Conservation (phyloP, 2,888 invertebrate genomes). For the Volucella bombylans region DNA sequence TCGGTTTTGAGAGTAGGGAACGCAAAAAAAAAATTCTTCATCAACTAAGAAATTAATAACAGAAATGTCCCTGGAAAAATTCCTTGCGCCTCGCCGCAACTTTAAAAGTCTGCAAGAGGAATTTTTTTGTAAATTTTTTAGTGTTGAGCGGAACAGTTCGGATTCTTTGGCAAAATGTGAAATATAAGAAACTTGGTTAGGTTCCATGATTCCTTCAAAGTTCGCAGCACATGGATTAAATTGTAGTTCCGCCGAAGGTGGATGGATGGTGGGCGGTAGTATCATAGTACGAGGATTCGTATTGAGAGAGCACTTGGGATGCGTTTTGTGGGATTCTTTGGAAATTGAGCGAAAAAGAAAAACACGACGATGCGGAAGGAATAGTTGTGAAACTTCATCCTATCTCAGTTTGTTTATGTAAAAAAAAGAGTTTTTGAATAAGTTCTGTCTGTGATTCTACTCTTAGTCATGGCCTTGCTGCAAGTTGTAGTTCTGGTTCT, state of each 20-base stretch:
- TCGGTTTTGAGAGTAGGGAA: not conserved
- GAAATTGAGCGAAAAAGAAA: slow-evolving; percentile 22
- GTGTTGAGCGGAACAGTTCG: slow-evolving; percentile 47
- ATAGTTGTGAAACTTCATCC: slow-evolving; percentile 55
- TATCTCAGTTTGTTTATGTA: slow-evolving; percentile 62
- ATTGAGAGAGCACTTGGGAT: no score
- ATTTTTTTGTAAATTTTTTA: slow-evolving; percentile 52
- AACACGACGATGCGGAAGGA: not conserved
- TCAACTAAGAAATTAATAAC: slow-evolving; percentile 65
- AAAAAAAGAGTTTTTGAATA: slow-evolving; percentile 35
- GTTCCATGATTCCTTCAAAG: slow-evolving; percentile 53
- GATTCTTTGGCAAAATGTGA: slow-evolving; percentile 45
- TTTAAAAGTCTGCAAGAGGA: slow-evolving; percentile 44
- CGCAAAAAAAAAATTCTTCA: slow-evolving; percentile 50
- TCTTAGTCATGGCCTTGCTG: no score
- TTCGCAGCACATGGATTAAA: slow-evolving; percentile 64
- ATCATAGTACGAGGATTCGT: not conserved
- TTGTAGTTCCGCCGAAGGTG: slow-evolving; percentile 22
- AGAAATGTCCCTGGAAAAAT: slow-evolving; percentile 64
- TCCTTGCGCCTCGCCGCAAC: slow-evolving; percentile 42
- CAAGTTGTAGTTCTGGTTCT: not conserved
- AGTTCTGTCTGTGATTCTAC: not conserved
- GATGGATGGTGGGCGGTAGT: not conserved
- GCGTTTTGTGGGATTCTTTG: not conserved
- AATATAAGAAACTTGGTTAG: slow-evolving; percentile 48